Conservation (phyloP, 2,888 invertebrate genomes). For the Pasiphila rectangulata region DNA sequence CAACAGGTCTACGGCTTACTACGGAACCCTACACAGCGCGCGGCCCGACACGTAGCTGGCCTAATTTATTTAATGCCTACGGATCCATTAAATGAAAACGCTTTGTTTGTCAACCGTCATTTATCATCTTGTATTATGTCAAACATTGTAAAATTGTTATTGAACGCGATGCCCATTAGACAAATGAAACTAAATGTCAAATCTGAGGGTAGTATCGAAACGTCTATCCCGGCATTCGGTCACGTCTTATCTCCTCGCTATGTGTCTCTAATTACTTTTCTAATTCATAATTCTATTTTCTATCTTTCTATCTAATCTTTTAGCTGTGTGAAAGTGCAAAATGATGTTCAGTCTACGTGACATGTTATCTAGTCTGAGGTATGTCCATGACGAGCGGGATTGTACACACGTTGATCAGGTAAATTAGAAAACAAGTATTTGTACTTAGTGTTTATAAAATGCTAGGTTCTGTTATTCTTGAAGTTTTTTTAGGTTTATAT, state of each 20-base stretch:
- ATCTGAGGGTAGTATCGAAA: constrained; percentile 2
- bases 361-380: constrained; percentile 62
- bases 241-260: constrained; percentile 15
- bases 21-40: no score
- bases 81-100: no score
- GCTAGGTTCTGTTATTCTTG: neutral
- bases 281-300: constrained; percentile 25
- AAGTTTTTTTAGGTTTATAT: no score
- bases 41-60: no score
- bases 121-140: no score
- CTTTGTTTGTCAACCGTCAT: no score
- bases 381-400: constrained; percentile 63
- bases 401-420: constrained; percentile 49
- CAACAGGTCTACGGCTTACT: no score
- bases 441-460: constrained; percentile 8
- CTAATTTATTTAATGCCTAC: no score
- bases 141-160: no score
- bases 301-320: constrained; percentile 34
- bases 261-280: constrained; percentile 22
- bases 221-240: constrained; percentile 9
- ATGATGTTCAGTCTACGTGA: constrained; percentile 72
- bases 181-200: neutral
- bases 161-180: neutral
- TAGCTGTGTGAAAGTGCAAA: constrained; percentile 39
- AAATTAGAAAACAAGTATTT: constrained; percentile 29